Base-by-base conservation (phyloP, 2,888 invertebrate species). In the Synanthedon andrenaeformis region DNA sequence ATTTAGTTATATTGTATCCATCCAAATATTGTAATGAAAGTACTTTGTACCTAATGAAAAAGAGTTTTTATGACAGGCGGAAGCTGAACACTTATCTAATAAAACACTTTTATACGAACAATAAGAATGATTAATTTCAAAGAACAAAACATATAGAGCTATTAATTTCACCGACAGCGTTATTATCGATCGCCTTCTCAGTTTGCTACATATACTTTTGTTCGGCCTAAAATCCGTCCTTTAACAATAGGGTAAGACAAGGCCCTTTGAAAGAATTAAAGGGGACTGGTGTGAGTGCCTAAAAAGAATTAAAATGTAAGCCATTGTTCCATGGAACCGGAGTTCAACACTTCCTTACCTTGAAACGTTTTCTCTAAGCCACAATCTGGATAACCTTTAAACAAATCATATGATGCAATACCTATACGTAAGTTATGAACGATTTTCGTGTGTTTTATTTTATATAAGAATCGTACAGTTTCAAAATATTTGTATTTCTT, bases 271-370 rank as follows among this genome's bases (percentile, higher is more conserved):
- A 62, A 62, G 55, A 63, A 66, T 61, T 64, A 63, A 67, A 72
- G 65, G 60, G 63, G 57, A 57, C 35, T 55, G 54, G 61, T 57
- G 57, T 59, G 62, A 62, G 61, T 52, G 51, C 58, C 58, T 62
- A 57, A 35, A 66, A 60, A 61, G 64, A 67, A 67, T 69, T 66
- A 65, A 61, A 64, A 65, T 54, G 62, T 60, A n/a, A 69, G 52
- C 45, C 54, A 57, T 75, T 74, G 70, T 75, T 72, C 65, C 65
- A 63, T 55, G 56, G 57, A 63, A 67, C 62, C 56, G 58, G 62
- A 60, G 54, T 56, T 56, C 13, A 45, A 58, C 55, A 58, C 56
- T 56, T 57, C 57, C 57, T 58, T 62, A 53, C 52, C 57, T 45
- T 45, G 45, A 45, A 45, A 13, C 45, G 45, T 14, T 8, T 42